Evolutionary conservation across 1,140 invertebrate species (phyloP).

Genomic region (Lepidurus packardi): DNA sequence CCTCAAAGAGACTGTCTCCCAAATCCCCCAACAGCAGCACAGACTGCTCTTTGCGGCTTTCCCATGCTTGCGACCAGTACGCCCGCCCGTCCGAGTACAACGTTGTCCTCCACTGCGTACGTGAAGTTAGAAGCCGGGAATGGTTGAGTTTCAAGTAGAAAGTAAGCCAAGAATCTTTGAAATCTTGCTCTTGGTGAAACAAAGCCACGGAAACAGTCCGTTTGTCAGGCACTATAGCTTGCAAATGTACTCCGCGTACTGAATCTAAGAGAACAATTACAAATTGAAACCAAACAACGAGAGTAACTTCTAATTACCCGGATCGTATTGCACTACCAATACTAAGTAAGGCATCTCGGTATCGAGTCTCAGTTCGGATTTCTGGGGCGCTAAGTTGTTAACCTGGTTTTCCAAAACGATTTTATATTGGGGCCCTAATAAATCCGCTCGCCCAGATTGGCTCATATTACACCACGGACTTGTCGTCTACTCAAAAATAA

Average conservation of each 20-base stretch:
- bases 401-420: conserved; percentile 3
- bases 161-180: conserved; percentile 37
- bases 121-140: conserved; percentile 70
- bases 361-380: conserved; percentile 7
- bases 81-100: background rate
- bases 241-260: conserved; percentile 26
- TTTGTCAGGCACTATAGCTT: conserved; percentile 24
- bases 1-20: background rate
- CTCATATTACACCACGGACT: background rate
- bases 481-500: background rate
- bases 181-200: conserved; percentile 21
- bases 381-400: background rate
- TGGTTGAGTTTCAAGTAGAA: conserved; percentile 77
- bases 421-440: background rate
- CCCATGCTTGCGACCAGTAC: background rate
- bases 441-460: background rate
- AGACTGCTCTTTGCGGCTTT: background rate
- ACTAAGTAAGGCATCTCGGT: background rate
- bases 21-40: background rate
- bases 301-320: conserved; percentile 7
- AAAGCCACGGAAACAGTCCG: conserved; percentile 23
- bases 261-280: background rate
- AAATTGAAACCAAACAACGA: background rate
- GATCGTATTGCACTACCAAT: conserved; percentile 18
- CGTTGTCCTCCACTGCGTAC: conserved; percentile 60